Evolutionary conservation across 2,888 invertebrate genomes (phyloP).

Genomic region (Drosophila limbata): DNA sequence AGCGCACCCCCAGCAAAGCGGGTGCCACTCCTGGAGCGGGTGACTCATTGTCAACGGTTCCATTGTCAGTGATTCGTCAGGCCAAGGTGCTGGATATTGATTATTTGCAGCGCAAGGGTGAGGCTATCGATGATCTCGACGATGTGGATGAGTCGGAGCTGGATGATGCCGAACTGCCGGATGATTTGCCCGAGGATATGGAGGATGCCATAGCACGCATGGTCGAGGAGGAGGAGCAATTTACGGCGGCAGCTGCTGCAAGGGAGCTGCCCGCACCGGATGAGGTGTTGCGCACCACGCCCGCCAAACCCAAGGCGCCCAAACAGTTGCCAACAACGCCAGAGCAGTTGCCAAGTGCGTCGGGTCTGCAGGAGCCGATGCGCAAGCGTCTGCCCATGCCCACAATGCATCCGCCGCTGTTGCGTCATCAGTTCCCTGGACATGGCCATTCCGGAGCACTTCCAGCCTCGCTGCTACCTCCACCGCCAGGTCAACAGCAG

Average conservation of each 20-base stretch:
- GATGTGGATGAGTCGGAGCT: conserved; percentile 83
- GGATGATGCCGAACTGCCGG: conserved; percentile 85
- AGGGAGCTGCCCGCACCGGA: conserved; percentile 86
- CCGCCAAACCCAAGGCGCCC: conserved; percentile 48
- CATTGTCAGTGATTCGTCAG: conserved; percentile 84
- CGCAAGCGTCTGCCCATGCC: conserved; percentile 84
- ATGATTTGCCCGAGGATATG: conserved; percentile 86
- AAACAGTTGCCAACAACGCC: conserved; percentile 47
- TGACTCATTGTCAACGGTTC: conserved; percentile 84
- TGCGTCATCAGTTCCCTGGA: conserved; percentile 81
- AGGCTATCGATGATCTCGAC: conserved; percentile 80
- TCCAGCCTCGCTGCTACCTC: conserved; percentile 64
- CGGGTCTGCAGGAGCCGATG: conserved; percentile 84
- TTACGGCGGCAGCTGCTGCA: conserved; percentile 87
- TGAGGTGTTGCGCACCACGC: conserved; percentile 76
- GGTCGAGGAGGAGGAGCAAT: conserved; percentile 89
- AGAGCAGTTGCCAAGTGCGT: conserved; percentile 61
- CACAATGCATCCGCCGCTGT: conserved; percentile 83
- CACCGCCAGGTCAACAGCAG: conserved; percentile 52
- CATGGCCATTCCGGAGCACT: conserved; percentile 43
- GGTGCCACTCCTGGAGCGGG: conserved; percentile 47
- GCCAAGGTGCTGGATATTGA: conserved; percentile 85
- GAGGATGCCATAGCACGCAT: conserved; percentile 86
- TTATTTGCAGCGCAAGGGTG: conserved; percentile 84
- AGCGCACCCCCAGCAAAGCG: conserved; percentile 77